Base-by-base conservation (phyloP, 2,888 invertebrate genomes). In the Parasteatoda lunata region DNA sequence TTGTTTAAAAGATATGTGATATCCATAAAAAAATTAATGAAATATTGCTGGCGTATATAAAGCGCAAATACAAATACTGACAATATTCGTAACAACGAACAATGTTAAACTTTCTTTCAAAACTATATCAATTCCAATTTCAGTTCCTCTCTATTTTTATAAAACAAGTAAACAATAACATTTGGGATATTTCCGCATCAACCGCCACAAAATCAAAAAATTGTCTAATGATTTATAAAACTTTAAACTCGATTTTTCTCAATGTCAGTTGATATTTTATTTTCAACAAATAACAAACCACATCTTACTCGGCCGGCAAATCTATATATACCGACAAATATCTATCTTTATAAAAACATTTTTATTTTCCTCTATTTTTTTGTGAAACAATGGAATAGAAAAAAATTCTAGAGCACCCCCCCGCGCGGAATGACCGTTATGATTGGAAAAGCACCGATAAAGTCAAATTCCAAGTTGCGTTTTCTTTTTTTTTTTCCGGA, bases 221-320 rank as follows among this genome's bases (percentile, higher is more conserved):
- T 77, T 71, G 77, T 84, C 77, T 77, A 77, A 84, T 77, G 77
- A 71, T 84, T 77, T 84, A 77, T 84, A 77, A 84, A 82, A 81
- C 79, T 49, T 65, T 75, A 65, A 77, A 84, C 77, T 72, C 83
- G 77, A 84, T 84, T 84, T 77, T 77, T 77, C 83, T 48, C 72
- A 71, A 77, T 84, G 83, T 72, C 71, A 77, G 66, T 45, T 77
- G 83, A 71, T 66, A 66, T 72, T 72, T 77, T 68, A 11, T 77
- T 54, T 47, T 51, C 77, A 71, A 66, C 83, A 70, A 70, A 71
- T 82, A 72, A 77, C 72, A 71, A 84, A 65, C 83, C 66, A 65
- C 77, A 77, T 77, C 82, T 70, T 69, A 64, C 75, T 59, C 68
- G 59, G 54, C 73, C 68, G 49, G 15, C 76, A 70, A 65, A 51